Evolutionary conservation across 2,797 vertebrate genomes (phyloP), one percentile per base, ranked within the genome.

Genomic region (Pelochelys cantorii): DNA sequence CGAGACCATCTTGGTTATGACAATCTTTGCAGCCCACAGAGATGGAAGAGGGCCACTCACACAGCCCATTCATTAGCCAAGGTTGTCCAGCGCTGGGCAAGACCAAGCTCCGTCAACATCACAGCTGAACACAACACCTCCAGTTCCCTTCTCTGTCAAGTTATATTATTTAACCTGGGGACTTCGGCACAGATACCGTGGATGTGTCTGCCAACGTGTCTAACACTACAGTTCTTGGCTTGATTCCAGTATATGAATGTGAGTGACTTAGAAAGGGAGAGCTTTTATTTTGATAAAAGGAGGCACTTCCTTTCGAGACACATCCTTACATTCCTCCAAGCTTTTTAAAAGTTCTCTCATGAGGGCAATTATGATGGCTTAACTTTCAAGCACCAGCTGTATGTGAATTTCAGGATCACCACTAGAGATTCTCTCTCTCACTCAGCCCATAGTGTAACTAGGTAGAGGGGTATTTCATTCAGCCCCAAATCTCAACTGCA

Each of bases 141-240:
- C 78, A 90, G 88, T 60, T 59, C n/a, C 65, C 75, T 31, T 87
- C 53, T 65, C 62, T 34, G 55, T 25, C 74, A n/a, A 2, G 1
- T 11, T 77, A 37, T 0, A 1, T 37, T 5, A 29, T 48, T 0
- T 1, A 91, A n/a, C 15, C 34, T 68, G 88, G 9, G 6, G 4
- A 34, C 17, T 65, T 59, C 65, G 18, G 48, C 22, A 9, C 14
- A 0, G 0, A 53, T 8, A 34, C 65, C 34, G 1, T 11, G 65
- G n/a, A 20, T 37, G 18, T 34, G 65, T 18, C 65, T 34, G 11
- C 9, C n/a, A 20, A 4, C 7, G 4, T 4, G 31, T 34, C 15
- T 34, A 34, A 34, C n/a, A 37, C 11, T 9, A n/a, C 5, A 1
- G 52, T 3, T 17, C 34, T 57, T 60, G 34, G 31, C 56, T 48